These are phyloP conservation scores for Amblyopsis hoosieri DNA, from an alignment of 2,797 vertebrate genomes.

Conservation along the genomic window DNA sequence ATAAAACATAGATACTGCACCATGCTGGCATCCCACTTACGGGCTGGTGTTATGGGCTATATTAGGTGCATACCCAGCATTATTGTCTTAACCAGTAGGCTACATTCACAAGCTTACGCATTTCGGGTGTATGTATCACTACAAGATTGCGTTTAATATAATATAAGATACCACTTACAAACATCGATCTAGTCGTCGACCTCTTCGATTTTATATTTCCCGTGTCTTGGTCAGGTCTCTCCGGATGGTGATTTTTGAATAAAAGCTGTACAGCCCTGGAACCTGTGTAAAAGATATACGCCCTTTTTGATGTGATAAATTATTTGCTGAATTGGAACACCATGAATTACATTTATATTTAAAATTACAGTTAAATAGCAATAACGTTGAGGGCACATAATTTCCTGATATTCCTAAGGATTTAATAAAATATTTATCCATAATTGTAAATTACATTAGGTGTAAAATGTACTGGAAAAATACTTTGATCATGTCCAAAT, in stretches of 20 bases:
- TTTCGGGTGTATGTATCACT: conserved; percentile 34
- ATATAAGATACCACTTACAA: conserved; percentile 59
- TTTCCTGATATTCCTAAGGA: background rate
- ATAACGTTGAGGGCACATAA: background rate
- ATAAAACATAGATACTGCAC: conserved; percentile 67
- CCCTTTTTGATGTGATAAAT: conserved; percentile 37
- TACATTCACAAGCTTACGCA: conserved; percentile 2
- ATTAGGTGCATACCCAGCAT: conserved; percentile 44
- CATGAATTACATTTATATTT: background rate
- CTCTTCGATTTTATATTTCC: conserved; percentile 40
- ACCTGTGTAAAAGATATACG: conserved; percentile 64
- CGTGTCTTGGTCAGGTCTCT: conserved; percentile 54
- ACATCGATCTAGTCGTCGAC: conserved; percentile 50
- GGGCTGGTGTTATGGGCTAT: conserved; percentile 42
- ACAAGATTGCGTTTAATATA: background rate
- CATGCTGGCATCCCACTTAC: conserved; percentile 55
- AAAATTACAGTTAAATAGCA: background rate
- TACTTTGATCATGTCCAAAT: too few species aligned
- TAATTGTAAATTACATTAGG: background rate
- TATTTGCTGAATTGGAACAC: conserved; percentile 4
- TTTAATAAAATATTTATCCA: background rate
- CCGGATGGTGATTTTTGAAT: conserved; percentile 67
- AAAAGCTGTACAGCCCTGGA: conserved; percentile 73
- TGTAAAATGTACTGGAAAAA: background rate
- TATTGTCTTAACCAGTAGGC: conserved; percentile 38